Evolutionary conservation across 2,797 vertebrate genomes (phyloP).

Genomic region (Scomberomorus guttatus): DNA sequence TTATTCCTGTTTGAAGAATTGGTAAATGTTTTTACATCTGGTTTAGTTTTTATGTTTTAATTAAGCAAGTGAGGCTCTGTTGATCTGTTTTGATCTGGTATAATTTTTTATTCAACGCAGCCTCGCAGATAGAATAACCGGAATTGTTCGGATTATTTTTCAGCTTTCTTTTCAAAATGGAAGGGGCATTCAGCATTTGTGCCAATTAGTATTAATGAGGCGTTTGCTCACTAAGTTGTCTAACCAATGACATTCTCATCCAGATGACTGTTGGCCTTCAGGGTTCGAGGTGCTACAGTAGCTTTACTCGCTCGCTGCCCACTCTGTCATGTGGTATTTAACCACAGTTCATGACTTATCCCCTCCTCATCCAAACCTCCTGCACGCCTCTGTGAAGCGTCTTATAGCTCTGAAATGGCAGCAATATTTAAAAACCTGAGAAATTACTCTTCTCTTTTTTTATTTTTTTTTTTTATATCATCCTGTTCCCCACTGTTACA

Average conservation of each 20-base stretch:
- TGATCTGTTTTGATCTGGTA: neutral
- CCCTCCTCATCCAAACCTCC: conserved; percentile 15
- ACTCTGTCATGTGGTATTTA: conserved; percentile 70
- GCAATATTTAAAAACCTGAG: conserved; percentile 24
- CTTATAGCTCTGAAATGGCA: conserved; percentile 24
- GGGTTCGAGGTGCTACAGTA: conserved; percentile 72
- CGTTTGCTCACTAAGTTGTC: conserved; percentile 72
- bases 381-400: conserved; percentile 7
- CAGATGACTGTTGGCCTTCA: conserved; percentile 75
- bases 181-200: conserved; percentile 38
- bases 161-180: neutral
- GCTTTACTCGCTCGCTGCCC: conserved; percentile 61
- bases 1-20: conserved; percentile 16
- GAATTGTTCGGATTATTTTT: conserved; percentile 5
- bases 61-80: neutral
- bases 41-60: conserved; percentile 1
- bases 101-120: neutral
- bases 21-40: neutral
- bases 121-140: neutral
- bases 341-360: conserved; percentile 61
- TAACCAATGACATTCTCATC: conserved; percentile 67
- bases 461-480: conserved; percentile 5
- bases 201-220: conserved; percentile 76
- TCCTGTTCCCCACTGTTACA: conserved; percentile 11
- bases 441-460: neutral